Evolutionary conservation across 2,797 vertebrate species (phyloP), one percentile per base, ranked within the genome.

Genomic region (Lindbergichthys nudifrons): DNA sequence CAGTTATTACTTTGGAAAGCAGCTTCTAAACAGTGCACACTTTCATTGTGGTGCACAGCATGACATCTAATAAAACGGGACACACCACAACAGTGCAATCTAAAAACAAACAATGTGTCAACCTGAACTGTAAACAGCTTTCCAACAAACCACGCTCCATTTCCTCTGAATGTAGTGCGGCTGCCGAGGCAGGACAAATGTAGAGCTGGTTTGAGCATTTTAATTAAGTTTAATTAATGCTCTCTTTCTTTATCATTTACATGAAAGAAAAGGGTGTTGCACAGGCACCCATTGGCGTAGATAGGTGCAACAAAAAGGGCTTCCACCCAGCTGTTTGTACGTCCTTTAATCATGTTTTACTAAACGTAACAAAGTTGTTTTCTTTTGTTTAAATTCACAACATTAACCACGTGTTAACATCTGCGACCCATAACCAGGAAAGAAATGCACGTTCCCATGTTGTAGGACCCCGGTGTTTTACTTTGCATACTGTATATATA

Each of bases 1-100:
- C 7, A 36, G 43, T 21, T 65, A 43, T 59, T 51, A 59, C 53
- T 65, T 50, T 59, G 58, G 30, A 65, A 50, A 23, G 23, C 46
- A 5, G 23, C 15, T 13, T 58, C 18, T 51, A 43, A 4, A 21
- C 46, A 51, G 16, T 18, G 21, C 21, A 50, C 15, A 41, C 39
- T 3, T 43, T 9, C 10, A 26, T 5, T 0, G 4, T 7, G 45
- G 59, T 26, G 4, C 15, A 56, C n/a, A 64, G 41, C 14, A 10
- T 8, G 57, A 26, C 50, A 57, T 30, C 11, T 42, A 65, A 16
- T 69, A 42, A 41, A 45, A 66, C 52, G n/a, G 1, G 3, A 65
- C 15, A 32, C 12, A 36, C 3, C 0, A 42, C 19, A 26, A 52
- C 46, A 58, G 39, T 23, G 19, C 5, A n/a, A 32, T 39, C 19